Evolutionary conservation across 2,797 vertebrate species (phyloP).

Genomic region (Trichosurus vulpecula): DNA sequence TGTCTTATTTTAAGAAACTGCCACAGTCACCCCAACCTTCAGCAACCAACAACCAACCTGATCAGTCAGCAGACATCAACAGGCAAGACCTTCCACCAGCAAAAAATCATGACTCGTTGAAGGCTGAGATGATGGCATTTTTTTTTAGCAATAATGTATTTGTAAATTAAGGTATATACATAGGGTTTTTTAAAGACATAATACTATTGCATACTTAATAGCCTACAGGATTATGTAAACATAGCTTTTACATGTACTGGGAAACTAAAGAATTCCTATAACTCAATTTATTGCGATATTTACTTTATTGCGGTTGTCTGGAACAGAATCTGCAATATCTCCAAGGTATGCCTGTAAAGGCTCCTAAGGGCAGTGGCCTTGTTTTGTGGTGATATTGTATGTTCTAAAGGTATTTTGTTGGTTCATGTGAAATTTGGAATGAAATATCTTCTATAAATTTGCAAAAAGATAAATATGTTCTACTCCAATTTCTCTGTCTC

Average conservation of each 20-base stretch:
- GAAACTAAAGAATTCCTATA: neutral
- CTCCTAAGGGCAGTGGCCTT: constrained; percentile 30
- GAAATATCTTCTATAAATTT: constrained; percentile 46
- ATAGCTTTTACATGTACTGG: neutral
- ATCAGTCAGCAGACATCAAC: neutral
- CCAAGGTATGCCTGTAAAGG: neutral
- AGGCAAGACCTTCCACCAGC: neutral
- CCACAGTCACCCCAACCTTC: neutral
- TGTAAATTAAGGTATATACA: neutral
- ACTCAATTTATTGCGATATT: neutral
- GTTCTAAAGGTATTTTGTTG: constrained; percentile 5
- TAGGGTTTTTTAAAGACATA: neutral
- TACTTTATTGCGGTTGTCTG: neutral
- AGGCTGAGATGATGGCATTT: neutral
- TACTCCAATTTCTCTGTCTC: neutral
- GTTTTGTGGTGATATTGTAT: constrained; percentile 41
- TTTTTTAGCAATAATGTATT: neutral
- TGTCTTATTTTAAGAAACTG: neutral
- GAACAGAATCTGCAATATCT: neutral
- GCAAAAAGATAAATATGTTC: neutral
- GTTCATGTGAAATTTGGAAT: constrained; percentile 41
- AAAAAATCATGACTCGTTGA: neutral
- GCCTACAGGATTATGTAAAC: neutral
- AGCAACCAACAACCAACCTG: neutral
- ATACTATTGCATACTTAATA: neutral